These are phyloP conservation scores for Corapipo altera DNA, from an alignment of 2,113 vertebrate species.

Conservation along the genomic window DNA sequence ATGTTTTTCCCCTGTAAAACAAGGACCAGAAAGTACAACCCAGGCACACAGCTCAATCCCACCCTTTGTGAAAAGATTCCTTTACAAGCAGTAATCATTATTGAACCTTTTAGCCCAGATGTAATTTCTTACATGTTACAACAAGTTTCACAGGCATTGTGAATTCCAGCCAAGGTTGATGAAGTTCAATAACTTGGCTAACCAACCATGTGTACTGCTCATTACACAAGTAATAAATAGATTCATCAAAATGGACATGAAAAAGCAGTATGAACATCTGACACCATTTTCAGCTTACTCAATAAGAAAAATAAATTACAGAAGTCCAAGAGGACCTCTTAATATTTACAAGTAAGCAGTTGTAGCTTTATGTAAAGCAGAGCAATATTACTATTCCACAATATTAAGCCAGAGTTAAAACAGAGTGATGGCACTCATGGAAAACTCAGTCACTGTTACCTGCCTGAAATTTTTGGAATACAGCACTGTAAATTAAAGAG, in stretches of 20 bases:
- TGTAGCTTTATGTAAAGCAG: background rate
- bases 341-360: background rate
- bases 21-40: background rate
- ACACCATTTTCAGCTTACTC: conserved; percentile 69
- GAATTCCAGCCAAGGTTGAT: conserved; percentile 89
- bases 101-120: conserved; percentile 83
- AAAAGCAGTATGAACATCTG: conserved; percentile 76
- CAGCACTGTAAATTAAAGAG: background rate
- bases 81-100: conserved; percentile 85
- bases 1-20: background rate
- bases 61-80: conserved; percentile 62
- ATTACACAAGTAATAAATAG: conserved; percentile 91
- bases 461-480: background rate
- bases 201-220: conserved; percentile 88
- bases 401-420: background rate
- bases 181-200: conserved; percentile 95
- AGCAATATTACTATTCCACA: background rate
- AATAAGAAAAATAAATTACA: conserved; percentile 58
- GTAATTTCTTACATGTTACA: conserved; percentile 85
- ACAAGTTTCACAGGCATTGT: conserved; percentile 81
- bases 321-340: background rate
- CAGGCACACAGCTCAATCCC: background rate
- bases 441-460: background rate
- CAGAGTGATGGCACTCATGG: background rate
- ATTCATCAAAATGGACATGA: conserved; percentile 87